Evolutionary conservation across 2,888 invertebrate species (phyloP).

Genomic region (Drosophila quinaria): DNA sequence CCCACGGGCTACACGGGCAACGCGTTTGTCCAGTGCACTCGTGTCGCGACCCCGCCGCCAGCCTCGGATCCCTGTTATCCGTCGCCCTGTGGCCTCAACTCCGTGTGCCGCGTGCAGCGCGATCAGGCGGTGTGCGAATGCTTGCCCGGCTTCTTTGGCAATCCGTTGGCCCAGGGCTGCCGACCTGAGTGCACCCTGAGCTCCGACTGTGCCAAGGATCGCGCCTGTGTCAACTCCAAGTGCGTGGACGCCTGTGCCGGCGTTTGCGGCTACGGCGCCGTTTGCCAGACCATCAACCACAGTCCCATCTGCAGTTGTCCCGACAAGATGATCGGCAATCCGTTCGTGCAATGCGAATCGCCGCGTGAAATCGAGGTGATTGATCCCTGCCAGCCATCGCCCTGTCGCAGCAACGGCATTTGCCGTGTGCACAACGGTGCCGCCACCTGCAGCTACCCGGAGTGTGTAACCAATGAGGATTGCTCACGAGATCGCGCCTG

Average conservation of each 20-base stretch:
- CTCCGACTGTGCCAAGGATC: slow-evolving; percentile 91
- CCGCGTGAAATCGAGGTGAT: slow-evolving; percentile 83
- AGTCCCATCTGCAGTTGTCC: slow-evolving; percentile 94
- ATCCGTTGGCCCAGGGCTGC: slow-evolving; percentile 90
- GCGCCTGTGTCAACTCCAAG: slow-evolving; percentile 92
- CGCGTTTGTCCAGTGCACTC: slow-evolving; percentile 87
- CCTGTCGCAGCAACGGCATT: slow-evolving; percentile 93
- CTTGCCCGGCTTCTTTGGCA: slow-evolving; percentile 90
- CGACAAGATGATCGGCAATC: slow-evolving; percentile 91
- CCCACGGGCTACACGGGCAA: slow-evolving; percentile 89
- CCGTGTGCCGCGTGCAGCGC: slow-evolving; percentile 88
- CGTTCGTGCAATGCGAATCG: slow-evolving; percentile 90
- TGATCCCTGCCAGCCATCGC: slow-evolving; percentile 94
- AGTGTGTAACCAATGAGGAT: slow-evolving; percentile 95
- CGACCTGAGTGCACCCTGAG: slow-evolving; percentile 93
- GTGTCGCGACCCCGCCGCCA: slow-evolving; percentile 80
- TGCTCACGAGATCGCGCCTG: slow-evolving; percentile 93
- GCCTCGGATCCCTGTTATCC: slow-evolving; percentile 88
- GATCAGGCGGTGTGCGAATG: slow-evolving; percentile 91
- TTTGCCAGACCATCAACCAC: slow-evolving; percentile 93
- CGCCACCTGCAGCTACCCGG: slow-evolving; percentile 93
- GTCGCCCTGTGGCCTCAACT: slow-evolving; percentile 92
- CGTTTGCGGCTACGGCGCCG: slow-evolving; percentile 91
- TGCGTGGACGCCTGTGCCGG: slow-evolving; percentile 93
- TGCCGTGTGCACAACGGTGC: slow-evolving; percentile 90